phyloP scores from a whole-genome alignment of 2,113 vertebrate species.

The Hippocampus mohnikei region DNA sequence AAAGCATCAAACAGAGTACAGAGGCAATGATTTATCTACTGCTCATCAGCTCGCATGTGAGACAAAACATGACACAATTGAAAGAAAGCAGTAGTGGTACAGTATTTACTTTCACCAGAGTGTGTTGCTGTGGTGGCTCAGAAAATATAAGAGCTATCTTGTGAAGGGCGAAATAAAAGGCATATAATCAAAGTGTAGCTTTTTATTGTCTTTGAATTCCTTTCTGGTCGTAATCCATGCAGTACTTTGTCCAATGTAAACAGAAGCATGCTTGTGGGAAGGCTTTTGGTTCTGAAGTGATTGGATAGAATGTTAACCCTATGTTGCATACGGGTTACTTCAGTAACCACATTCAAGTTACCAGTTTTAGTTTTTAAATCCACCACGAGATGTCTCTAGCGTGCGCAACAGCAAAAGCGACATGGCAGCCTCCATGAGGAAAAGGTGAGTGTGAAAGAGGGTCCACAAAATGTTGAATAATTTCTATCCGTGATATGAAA shows the following conservation, averaged over 20 bases:
- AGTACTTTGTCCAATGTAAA: conserved; percentile 1
- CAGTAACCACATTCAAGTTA: no score
- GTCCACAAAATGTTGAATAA: no score
- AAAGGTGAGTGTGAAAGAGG: no score
- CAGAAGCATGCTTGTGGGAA: no score
- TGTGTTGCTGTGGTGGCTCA: conserved; percentile 3
- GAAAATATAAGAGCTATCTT: conserved; percentile 12
- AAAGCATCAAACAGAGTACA: conserved; percentile 31
- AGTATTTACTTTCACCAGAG: conserved; percentile 23
- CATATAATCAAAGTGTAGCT: neutral
- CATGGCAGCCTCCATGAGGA: no score
- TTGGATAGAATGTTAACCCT: no score
- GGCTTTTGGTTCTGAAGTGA: no score
- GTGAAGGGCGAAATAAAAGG: conserved; percentile 7
- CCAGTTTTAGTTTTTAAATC: no score
- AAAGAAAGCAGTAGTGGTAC: conserved; percentile 32
- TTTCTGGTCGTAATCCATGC: conserved; percentile 3
- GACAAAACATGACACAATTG: conserved; percentile 28
- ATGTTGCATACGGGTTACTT: no score
- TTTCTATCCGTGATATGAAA: no score
- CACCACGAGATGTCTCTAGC: no score
- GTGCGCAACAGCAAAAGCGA: no score
- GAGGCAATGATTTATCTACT: conserved; percentile 49
- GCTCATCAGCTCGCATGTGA: conserved; percentile 18
- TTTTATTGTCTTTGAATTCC: conserved; percentile 6